These are phyloP conservation scores for Cossypha polioptera DNA, from an alignment of 2,797 vertebrate species.

Conservation along the genomic window DNA sequence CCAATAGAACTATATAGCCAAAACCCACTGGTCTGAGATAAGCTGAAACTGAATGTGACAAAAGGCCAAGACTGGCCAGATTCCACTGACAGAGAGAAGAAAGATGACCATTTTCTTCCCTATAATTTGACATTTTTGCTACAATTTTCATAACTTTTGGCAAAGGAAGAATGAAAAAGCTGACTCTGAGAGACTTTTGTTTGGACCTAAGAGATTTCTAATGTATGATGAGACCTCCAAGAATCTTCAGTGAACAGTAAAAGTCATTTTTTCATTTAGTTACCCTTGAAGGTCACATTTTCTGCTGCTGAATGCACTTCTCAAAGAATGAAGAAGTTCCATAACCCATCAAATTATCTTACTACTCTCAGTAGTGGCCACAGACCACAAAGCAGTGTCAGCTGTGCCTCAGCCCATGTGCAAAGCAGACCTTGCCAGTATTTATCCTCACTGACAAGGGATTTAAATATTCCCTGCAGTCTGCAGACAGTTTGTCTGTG, in stretches of 20 bases:
- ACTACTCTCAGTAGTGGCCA: neutral
- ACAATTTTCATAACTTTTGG: neutral
- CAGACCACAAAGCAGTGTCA: neutral
- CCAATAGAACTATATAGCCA: neutral
- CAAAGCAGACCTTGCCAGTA: constrained; percentile 5
- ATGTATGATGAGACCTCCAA: neutral
- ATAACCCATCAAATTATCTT: neutral
- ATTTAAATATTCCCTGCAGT: neutral
- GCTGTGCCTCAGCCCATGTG: neutral
- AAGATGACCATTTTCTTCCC: neutral
- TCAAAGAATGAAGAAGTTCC: neutral
- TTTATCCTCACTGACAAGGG: neutral
- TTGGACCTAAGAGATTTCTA: neutral
- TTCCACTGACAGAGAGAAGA: neutral
- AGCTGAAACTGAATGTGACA: neutral
- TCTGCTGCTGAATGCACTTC: neutral
- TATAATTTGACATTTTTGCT: neutral
- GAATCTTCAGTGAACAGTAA: neutral
- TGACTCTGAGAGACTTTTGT: neutral
- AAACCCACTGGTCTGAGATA: neutral
- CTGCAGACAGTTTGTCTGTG: neutral
- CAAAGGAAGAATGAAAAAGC: neutral
- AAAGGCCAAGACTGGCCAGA: neutral
- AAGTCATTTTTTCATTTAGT: neutral
- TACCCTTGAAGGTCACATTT: neutral